These are phyloP conservation scores for Eretmocerus hayati DNA, from an alignment of 2,888 invertebrate genomes.

Conservation along the genomic window DNA sequence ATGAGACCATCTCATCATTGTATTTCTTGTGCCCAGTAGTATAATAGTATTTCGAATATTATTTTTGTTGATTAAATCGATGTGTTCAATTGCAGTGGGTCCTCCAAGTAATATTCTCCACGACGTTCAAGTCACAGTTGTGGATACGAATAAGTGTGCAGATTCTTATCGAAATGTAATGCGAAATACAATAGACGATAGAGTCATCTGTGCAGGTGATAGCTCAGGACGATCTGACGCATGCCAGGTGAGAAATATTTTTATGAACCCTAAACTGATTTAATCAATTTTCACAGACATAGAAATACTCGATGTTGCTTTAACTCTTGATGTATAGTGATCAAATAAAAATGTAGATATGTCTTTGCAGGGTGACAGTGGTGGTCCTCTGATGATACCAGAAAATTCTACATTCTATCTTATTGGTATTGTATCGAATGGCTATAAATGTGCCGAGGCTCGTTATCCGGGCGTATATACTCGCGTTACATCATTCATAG, in stretches of 20 bases:
- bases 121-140: conserved; percentile 66
- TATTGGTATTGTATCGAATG: conserved; percentile 61
- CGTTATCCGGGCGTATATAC: conserved; percentile 58
- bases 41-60: too few relatives aligned
- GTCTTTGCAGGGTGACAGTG: conserved; percentile 59
- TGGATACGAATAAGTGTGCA: conserved; percentile 56
- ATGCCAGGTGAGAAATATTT: conserved; percentile 53
- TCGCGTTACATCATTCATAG: conserved; percentile 18
- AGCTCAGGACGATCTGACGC: conserved; percentile 62
- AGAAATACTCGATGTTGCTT: background rate
- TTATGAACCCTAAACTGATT: background rate
- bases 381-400: conserved; percentile 69
- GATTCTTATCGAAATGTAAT: conserved; percentile 53
- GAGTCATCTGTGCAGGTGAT: conserved; percentile 65
- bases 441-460: conserved; percentile 54
- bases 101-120: conserved; percentile 57
- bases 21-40: too few relatives aligned
- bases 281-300: background rate
- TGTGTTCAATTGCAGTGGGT: too few relatives aligned
- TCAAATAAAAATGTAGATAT: conserved; percentile 16
- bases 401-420: conserved; percentile 47
- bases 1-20: too few relatives aligned
- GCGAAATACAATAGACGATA: conserved; percentile 53
- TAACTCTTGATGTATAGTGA: background rate
- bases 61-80: too few relatives aligned